Base-by-base conservation (phyloP, 2,113 vertebrate genomes). In the Pomatostomus ruficeps region DNA sequence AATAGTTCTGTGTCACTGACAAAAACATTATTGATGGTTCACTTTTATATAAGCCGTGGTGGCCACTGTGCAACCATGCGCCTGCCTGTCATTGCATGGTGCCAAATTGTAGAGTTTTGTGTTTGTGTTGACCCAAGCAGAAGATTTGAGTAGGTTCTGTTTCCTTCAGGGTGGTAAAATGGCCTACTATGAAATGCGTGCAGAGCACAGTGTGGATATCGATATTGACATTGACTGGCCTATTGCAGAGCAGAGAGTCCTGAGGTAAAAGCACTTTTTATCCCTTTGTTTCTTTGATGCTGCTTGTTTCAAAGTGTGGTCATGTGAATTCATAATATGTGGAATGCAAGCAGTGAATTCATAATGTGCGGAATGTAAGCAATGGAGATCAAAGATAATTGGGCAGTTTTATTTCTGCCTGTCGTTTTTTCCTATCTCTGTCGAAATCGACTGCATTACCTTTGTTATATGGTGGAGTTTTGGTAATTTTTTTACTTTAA, bases 181-280 rank as follows among this genome's bases (percentile, higher is more conserved):
- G 11, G 95, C 97, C 7, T 99, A 99, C 96, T 99, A 98, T 14
- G 99, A 99, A 98, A 99, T 99, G 99, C 55, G 79, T 24, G 98
- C 99, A 0, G 98, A 99, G 91, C 98, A 98, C 96, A 99, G 99
- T 22, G 98, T 99, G 94, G 99, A 99, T 94, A 99, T 99, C 20
- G 99, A 99, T 31, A 98, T 99, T 72, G 99, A 99, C 92, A 99
- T 99, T 49, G 99, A 99, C 66, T 99, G 99, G 99, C 99, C 99
- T 10, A 99, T 99, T 80, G 99, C 99, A 11, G 99, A 99, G 35
- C 99, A 99, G 88, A 98, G 99, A 92, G 99, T 99, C 4, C 96
- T 99, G 94, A 98, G 99, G 99, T 99, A 95, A 97, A 85, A 76
- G 7, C 42, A 22, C 35, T 66, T 91, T 36, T 92, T 45, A 11